Evolutionary conservation across 1,140 invertebrate genomes (phyloP).

Genomic region (Alviniconcha marisindica): DNA sequence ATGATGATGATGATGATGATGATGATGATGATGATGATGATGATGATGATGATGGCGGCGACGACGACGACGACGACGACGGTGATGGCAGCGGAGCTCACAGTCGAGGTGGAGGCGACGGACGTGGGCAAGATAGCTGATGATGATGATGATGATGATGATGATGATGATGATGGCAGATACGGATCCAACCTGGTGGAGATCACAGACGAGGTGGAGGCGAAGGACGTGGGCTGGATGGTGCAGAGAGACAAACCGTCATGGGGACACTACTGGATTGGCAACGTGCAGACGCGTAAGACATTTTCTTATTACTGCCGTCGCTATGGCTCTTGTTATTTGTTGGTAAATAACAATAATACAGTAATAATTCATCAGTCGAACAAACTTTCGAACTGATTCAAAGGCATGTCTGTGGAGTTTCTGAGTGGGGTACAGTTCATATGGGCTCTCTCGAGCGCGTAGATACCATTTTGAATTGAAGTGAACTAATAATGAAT

Average conservation of each 20-base stretch:
- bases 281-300: not conserved
- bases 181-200: not conserved
- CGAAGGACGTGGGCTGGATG: not conserved
- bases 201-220: constrained; percentile 23
- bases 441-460: too few relatives aligned
- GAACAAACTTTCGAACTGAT: too few relatives aligned
- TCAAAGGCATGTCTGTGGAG: too few relatives aligned
- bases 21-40: not conserved
- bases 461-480: too few relatives aligned
- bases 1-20: not conserved
- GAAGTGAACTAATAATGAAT: too few relatives aligned
- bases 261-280: constrained; percentile 5
- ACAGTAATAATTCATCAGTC: too few relatives aligned
- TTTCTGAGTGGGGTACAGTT: too few relatives aligned
- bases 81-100: not conserved
- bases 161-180: not conserved
- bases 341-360: too few relatives aligned
- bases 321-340: too few relatives aligned
- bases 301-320: too few relatives aligned
- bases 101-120: too few relatives aligned
- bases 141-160: not conserved
- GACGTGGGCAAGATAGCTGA: not conserved
- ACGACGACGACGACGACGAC: not conserved
- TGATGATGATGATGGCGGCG: not conserved
- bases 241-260: not conserved